Evolutionary conservation across 2,113 vertebrate species (phyloP), one percentile per base, ranked within the genome.

Genomic region (Eleginops maclovinus): DNA sequence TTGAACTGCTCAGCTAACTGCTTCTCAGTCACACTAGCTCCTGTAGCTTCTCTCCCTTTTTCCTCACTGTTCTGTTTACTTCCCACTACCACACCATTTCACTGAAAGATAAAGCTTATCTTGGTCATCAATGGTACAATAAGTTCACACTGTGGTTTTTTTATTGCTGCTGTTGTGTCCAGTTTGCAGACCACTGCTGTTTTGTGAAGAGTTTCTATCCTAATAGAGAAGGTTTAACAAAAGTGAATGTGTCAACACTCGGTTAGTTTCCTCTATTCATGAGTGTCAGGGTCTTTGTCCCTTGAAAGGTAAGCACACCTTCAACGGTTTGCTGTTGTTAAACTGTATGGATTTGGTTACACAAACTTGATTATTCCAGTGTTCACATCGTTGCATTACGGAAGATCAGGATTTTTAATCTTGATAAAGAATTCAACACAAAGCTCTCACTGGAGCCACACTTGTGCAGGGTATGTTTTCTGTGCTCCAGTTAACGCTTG

Each of bases 401-500:
- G 9, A n/a, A 22, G 62, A 77, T 76, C 66, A 76, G 14, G 36
- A 28, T 63, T 64, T 64, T 64, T 64, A 56, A 74, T 58, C 79
- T 66, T 77, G 53, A 84, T 81, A 84, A 88, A 91, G 63, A 75
- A 89, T 77, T 77, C 59, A 69, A 43, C 72, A 87, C 60, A 77
- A 40, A 44, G 70, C n/a, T 49, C 50, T 82, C 58, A 62, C 68
- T 64, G 50, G 49, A 83, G 65, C 72, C 59, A 69, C 59, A 65
- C 50, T 65, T 67, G 44, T 51, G 13, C 56, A 60, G 28, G 66
- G 40, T 86, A 53, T 67, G 41, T 51, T 61, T 66, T 77, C 76
- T 86, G 72, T 77, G 80, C 74, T 86, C 81, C 61, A 85, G 68
- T 83, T 81, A 69, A 79, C 26, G n/a, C 79, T 83, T 81, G 73